Conservation (phyloP, 2,888 invertebrate species). For the Ferrisia virgata region DNA sequence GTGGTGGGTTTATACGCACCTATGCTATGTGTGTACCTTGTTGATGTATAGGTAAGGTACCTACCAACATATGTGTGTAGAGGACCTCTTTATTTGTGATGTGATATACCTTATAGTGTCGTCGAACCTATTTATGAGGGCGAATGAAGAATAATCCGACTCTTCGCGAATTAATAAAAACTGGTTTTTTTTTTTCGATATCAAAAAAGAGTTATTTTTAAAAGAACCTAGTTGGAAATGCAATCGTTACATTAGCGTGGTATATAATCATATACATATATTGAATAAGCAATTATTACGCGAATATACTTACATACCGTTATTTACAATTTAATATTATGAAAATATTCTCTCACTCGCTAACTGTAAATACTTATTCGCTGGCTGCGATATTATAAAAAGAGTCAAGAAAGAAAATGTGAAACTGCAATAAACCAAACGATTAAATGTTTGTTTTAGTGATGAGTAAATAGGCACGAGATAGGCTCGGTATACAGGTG, state of each 20-base stretch:
- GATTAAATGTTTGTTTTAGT: constrained; percentile 8
- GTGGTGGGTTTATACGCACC: background rate
- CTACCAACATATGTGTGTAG: background rate
- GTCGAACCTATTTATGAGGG: constrained; percentile 9
- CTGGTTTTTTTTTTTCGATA: constrained; percentile 7
- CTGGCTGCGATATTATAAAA: background rate
- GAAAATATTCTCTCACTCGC: background rate
- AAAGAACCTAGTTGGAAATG: background rate
- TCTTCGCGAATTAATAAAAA: background rate
- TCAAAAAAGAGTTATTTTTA: background rate
- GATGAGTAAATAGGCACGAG: background rate
- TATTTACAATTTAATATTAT: background rate
- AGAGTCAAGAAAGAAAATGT: background rate
- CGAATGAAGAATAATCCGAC: background rate
- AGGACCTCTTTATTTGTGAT: constrained; percentile 11
- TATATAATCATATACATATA: no score
- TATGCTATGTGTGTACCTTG: background rate
- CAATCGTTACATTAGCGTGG: background rate
- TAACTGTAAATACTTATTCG: background rate
- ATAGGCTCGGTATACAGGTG: background rate
- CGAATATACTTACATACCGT: background rate
- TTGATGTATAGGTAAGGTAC: background rate
- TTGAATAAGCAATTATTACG: background rate
- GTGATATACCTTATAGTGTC: no score
- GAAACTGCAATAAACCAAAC: background rate